Conservation (phyloP, 35 echinoderm and acorn worm species). For the Acanthaster planci region DNA sequence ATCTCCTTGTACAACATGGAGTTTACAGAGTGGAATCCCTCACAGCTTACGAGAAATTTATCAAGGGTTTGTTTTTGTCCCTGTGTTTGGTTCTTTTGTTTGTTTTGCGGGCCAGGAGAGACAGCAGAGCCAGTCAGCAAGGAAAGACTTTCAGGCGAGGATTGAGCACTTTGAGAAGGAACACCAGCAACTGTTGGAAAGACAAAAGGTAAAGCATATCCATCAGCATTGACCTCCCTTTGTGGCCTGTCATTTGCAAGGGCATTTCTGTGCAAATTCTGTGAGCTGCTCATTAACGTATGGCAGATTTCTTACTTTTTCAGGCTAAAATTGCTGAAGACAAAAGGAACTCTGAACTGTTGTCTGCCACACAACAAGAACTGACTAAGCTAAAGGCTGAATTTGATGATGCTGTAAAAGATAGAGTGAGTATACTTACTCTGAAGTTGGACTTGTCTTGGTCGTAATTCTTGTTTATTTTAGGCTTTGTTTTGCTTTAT, state of each 20-base stretch:
- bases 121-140: constrained; percentile 14
- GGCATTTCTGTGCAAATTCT: no score
- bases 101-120: not conserved
- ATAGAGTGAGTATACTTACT: no score
- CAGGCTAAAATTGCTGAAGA: constrained; percentile 31
- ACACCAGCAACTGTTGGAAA: constrained; percentile 1
- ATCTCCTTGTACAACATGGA: no score
- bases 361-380: constrained; percentile 23
- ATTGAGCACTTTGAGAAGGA: constrained; percentile 30
- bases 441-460: no score
- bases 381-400: constrained; percentile 28
- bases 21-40: no score
- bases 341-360: constrained; percentile 8
- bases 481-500: no score
- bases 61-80: not conserved
- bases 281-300: no score
- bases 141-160: constrained; percentile 15
- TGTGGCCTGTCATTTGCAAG: not conserved
- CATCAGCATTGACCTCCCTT: not conserved
- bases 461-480: no score
- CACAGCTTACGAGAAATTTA: no score
- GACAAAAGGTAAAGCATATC: constrained; percentile 9
- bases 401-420: constrained; percentile 13
- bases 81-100: not conserved
- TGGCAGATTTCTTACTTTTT: not conserved